Base-by-base conservation (phyloP, 2,113 vertebrate species). In the Catharus fuscescens region DNA sequence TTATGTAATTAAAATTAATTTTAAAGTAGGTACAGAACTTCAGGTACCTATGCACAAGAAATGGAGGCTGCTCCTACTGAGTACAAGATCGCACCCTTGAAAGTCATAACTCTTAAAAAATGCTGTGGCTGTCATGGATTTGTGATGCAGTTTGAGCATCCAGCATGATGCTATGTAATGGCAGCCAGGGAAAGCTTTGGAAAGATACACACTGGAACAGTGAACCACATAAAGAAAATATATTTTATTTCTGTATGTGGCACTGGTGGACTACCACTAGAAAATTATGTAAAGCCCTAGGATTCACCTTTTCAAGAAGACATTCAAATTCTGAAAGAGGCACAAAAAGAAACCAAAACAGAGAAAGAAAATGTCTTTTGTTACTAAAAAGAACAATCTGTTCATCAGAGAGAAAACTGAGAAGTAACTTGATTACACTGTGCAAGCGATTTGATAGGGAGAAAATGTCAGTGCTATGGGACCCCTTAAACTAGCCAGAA, bases 351-450 rank as follows among this genome's bases (percentile, higher is more conserved):
- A 83, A 59, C 1, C 24, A 67, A 86, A 86, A 23, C 29, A 50
- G n/a, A 23, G 40, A 86, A 19, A 66, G 38, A 83, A 94, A 80
- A 80, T 52, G 18, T 29, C 44, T 57, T 67, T 32, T 3, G 2
- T 70, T 44, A 67, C 44, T 71, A 56, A 88, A 93, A 73, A 48
- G 26, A 23, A 44, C 42, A n/a, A 38, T 59, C 32, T 89, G 31
- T 60, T 92, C 87, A 84, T 79, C 77, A 87, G 45, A 92, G 91
- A 91, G 40, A 19, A 91, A 90, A 76, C 48, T 69, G 28, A 92
- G 69, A 88, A 77, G 67, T 45, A 77, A 73, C 42, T 77, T 62
- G 67, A 78, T 80, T 77, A 77, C 29, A 34, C 10, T 61, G 20
- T 62, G 24, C 12, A 31, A 64, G 44, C 14, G 61, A 62, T 90